A percentile compares a stretch with the other conserved stretches of the same genome.
These are phyloP conservation scores for human (Homo sapiens) DNA, from an alignment of 2,113 vertebrate genomes.

Conservation along the genomic window GRCh38 chr3:115654001-115654500, in stretches of 20 bases:
- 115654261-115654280: not conserved
- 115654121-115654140: not conserved
- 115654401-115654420: conserved; percentile 31
- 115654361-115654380: conserved; percentile 56
- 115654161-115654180: not conserved
- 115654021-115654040: not conserved
- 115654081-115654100: not conserved
- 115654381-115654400: conserved; percentile 39
- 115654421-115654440: conserved; percentile 19
- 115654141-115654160: not conserved
- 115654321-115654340: conserved; percentile 8
- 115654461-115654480: not conserved
- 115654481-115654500: conserved; percentile 43
- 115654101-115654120: not conserved
- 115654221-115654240: not conserved
- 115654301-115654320: not conserved
- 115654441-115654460: not conserved
- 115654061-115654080: not conserved
- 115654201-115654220: not conserved
- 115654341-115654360: conserved; percentile 52
- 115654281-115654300: not conserved
- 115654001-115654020: not conserved
- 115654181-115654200: not conserved
- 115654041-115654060: not conserved
- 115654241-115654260: not conserved